These are phyloP conservation scores for Phorcus lineatus DNA, from an alignment of 2,888 invertebrate species.

Conservation along the genomic window DNA sequence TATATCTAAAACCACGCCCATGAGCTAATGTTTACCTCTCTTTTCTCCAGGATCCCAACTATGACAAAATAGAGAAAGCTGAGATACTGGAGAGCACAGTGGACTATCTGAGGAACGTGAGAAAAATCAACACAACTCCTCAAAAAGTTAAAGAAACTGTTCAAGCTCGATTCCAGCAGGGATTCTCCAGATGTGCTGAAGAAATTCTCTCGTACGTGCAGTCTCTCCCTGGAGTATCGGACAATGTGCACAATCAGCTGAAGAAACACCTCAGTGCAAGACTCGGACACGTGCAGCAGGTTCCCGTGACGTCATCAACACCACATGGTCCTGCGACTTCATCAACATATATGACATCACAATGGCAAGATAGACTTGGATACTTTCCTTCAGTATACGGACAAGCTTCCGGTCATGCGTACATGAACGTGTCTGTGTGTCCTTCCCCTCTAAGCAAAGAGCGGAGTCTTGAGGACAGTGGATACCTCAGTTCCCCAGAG, in stretches of 20 bases:
- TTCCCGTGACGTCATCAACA: slow-evolving; percentile 1
- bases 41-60: slow-evolving; percentile 30
- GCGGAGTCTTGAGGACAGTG: background rate
- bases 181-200: slow-evolving; percentile 27
- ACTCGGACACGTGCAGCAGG: background rate
- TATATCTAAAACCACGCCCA: too few species aligned
- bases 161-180: slow-evolving; percentile 9
- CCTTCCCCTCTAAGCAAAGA: background rate
- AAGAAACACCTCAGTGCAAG: slow-evolving; percentile 8
- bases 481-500: background rate
- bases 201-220: slow-evolving; percentile 18
- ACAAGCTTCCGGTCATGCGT: slow-evolving; percentile 1
- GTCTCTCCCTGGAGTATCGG: slow-evolving; percentile 9
- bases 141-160: slow-evolving; percentile 7
- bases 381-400: background rate
- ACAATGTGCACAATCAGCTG: slow-evolving; percentile 14
- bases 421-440: background rate
- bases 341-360: background rate
- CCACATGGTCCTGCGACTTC: too few species aligned
- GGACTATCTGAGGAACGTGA: slow-evolving; percentile 31
- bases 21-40: background rate
- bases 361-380: background rate
- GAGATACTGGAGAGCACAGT: slow-evolving; percentile 37
- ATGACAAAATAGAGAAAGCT: slow-evolving; percentile 40
- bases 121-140: slow-evolving; percentile 9